These are phyloP conservation scores for Eueides isabella DNA, from an alignment of 1,140 invertebrate genomes.

Conservation along the genomic window DNA sequence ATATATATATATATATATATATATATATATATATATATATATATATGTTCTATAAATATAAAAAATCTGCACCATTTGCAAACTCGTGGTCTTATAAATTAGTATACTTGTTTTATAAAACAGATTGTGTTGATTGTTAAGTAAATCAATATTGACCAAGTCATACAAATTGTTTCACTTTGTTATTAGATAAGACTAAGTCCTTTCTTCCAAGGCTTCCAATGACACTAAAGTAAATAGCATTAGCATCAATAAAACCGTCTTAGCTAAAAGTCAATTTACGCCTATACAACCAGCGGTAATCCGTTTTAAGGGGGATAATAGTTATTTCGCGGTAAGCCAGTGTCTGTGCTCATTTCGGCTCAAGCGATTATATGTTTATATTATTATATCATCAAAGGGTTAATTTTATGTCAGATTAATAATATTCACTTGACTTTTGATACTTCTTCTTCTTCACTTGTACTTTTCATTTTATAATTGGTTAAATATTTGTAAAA, in stretches of 20 bases:
- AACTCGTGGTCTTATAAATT: not conserved
- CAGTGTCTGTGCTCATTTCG: conserved; percentile 24
- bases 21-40: no score
- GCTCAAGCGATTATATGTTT: conserved; percentile 5
- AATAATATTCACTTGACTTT: no score
- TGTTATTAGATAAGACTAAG: not conserved
- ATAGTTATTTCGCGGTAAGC: conserved; percentile 27
- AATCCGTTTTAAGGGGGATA: conserved; percentile 29
- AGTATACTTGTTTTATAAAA: not conserved
- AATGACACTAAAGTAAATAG: conserved; percentile 27
- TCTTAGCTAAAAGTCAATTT: conserved; percentile 34
- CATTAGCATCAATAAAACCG: conserved; percentile 29
- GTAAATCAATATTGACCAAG: conserved; percentile 1
- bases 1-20: no score
- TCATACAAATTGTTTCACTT: not conserved
- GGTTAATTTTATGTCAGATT: not conserved
- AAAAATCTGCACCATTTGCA: no score
- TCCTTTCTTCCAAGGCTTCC: conserved; percentile 25
- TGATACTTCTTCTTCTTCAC: no score
- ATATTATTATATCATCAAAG: conserved; percentile 17
- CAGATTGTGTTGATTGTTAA: not conserved
- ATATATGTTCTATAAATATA: no score
- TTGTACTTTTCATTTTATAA: not conserved
- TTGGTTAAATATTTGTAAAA: not conserved
- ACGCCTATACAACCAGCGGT: conserved; percentile 16